Conservation (phyloP, 1,140 invertebrate genomes). For the Charaxes varanes region DNA sequence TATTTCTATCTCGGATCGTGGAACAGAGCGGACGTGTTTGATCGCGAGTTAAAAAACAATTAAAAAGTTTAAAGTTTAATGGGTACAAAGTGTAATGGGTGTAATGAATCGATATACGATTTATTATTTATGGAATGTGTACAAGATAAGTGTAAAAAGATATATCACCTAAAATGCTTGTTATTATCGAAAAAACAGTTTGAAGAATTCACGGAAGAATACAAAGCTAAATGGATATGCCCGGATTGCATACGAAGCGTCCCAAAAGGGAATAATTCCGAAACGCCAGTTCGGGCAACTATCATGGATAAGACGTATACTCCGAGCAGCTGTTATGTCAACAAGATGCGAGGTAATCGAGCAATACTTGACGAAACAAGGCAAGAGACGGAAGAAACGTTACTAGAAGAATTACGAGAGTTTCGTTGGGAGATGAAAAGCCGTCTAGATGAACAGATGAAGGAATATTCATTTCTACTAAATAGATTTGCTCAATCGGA, state of each 20-base stretch:
- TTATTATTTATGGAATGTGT: constrained; percentile 24
- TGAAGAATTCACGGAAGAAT: constrained; percentile 13
- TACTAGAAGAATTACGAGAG: not conserved
- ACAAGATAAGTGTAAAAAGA: constrained; percentile 18
- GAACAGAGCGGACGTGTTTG: constrained; percentile 11
- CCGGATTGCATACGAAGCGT: constrained; percentile 11
- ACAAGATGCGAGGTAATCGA: constrained; percentile 5
- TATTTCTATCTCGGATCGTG: too few species aligned
- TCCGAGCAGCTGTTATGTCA: constrained; percentile 12
- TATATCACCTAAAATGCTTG: constrained; percentile 19
- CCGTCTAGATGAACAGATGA: not conserved
- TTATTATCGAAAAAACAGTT: constrained; percentile 9
- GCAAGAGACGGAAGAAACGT: constrained; percentile 5
- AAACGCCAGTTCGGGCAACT: constrained; percentile 16
- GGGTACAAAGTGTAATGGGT: constrained; percentile 19
- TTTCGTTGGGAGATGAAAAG: constrained; percentile 5
- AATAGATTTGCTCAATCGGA: not conserved
- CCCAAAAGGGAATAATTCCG: not conserved
- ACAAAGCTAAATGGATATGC: constrained; percentile 17
- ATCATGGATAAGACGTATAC: constrained; percentile 17
- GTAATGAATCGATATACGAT: constrained; percentile 15
- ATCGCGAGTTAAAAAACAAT: not conserved
- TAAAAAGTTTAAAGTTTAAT: constrained; percentile 13
- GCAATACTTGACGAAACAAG: not conserved
- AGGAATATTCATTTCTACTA: not conserved